Conservation (phyloP, 1,140 invertebrate species). For the Luehdorfia chinensis region DNA sequence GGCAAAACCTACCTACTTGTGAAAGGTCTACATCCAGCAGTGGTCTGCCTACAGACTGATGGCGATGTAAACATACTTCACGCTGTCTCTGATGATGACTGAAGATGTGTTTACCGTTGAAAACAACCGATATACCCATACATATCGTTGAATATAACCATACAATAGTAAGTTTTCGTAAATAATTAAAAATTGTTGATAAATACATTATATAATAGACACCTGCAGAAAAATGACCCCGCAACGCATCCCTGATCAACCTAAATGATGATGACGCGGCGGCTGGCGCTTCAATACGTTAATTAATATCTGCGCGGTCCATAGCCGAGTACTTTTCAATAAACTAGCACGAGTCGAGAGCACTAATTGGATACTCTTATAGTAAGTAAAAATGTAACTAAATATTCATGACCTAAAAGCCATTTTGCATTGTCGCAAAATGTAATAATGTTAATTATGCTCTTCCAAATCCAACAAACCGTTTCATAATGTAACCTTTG, state of each 20-base stretch:
- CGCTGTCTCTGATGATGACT: no score
- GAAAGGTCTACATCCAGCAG: no score
- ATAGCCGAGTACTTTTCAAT: constrained; percentile 31
- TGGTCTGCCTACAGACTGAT: no score
- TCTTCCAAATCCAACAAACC: not conserved
- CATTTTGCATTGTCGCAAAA: not conserved
- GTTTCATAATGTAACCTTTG: not conserved
- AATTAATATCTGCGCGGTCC: constrained; percentile 34
- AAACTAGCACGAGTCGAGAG: constrained; percentile 15
- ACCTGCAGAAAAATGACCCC: not conserved
- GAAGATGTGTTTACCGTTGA: no score
- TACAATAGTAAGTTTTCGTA: no score
- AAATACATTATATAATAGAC: no score
- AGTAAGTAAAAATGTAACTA: not conserved
- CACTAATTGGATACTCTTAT: constrained; percentile 11
- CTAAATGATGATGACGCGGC: constrained; percentile 17
- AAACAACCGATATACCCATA: no score
- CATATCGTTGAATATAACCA: no score
- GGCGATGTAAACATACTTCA: no score
- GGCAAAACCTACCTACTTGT: no score
- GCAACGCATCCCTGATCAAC: not conserved
- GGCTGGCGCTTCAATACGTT: constrained; percentile 32
- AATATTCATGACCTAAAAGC: constrained; percentile 4
- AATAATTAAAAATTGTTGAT: no score
- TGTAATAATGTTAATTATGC: not conserved